A percentile compares a stretch with the other conserved stretches of the same genome.
Evolutionary conservation across 2,888 invertebrate genomes (phyloP).

Genomic region (Coleophora flavipennella): DNA sequence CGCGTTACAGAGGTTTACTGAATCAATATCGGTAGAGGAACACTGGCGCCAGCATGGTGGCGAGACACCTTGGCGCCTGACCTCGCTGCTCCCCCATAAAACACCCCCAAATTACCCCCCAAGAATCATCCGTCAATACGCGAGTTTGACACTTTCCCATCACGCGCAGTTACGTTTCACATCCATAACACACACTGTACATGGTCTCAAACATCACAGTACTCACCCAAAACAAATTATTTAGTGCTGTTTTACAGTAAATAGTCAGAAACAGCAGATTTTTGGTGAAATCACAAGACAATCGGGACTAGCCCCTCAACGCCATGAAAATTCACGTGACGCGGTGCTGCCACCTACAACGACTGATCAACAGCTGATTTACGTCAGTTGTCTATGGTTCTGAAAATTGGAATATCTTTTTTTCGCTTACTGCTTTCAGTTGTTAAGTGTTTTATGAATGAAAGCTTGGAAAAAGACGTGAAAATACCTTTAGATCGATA

Average conservation of each 20-base stretch:
- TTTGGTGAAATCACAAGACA: conserved; percentile 73
- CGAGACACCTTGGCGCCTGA: conserved; percentile 61
- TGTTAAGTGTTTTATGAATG: no score
- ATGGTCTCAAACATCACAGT: conserved; percentile 23
- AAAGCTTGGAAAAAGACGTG: no score
- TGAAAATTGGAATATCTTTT: not conserved
- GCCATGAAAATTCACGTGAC: conserved; percentile 78
- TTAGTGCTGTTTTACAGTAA: conserved; percentile 64
- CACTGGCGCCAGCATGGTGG: conserved; percentile 42
- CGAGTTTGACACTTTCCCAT: conserved; percentile 54
- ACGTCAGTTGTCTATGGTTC: conserved; percentile 68
- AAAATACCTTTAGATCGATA: no score
- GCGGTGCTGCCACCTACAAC: conserved; percentile 73
- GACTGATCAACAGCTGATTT: conserved; percentile 69
- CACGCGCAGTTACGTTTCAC: conserved; percentile 51
- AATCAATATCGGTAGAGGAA: conserved; percentile 50
- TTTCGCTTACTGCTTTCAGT: not conserved
- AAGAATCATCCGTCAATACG: conserved; percentile 33
- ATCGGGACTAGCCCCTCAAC: conserved; percentile 71
- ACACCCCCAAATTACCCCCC: conserved; percentile 58
- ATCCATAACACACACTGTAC: conserved; percentile 17
- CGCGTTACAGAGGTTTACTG: conserved; percentile 28
- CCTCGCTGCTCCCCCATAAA: conserved; percentile 34
- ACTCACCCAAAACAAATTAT: conserved; percentile 62
- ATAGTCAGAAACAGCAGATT: conserved; percentile 61